Base-by-base conservation (phyloP, 2,113 vertebrate species). In the Chroicocephalus ridibundus region DNA sequence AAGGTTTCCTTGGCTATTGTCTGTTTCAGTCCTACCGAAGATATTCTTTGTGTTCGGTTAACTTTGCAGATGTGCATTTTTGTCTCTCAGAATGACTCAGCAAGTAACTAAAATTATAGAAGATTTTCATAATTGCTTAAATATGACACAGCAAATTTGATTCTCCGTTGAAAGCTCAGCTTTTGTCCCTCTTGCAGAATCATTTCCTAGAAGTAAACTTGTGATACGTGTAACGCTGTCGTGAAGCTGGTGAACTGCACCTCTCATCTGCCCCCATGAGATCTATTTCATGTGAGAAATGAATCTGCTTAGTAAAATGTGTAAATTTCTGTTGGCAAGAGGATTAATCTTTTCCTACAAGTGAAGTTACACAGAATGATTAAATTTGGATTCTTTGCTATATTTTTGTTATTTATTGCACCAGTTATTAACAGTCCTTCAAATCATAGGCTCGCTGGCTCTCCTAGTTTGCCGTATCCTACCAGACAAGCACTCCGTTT, bases 1-100 rank as follows among this genome's bases (percentile, higher is more conserved):
- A 96, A 96, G 42, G 26, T 90, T 82, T 72, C 49, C 5, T 66
- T 94, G 85, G 61, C 27, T 94, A 25, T 90, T 86, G 89, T 79
- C 83, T 90, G 3, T 92, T 96, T 91, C 68, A 74, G 5, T 95
- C 70, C 87, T 82, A 40, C 66, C 46, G 38, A 57, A 64, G 31
- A 94, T 86, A 31, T 89, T 96, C 78, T 88, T 95, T 21, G 5
- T 54, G 65, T 87, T 89, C 42, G 49, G 51, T 75, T 86, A 72
- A 81, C 90, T 86, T 95, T 97, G 92, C 52, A 79, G 64, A 86
- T 83, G 78, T 87, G 86, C 65, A 17, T n/a, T 82, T 92, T 85
- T 81, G 51, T 78, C 51, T 82, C 38, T 94, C 91, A 85, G 55
- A 82, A 64, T 74, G 80, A 93, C 66, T 71, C 34, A 21, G 5